Conservation (phyloP, 2,888 invertebrate species). For the Cantharis flavilabris region DNA sequence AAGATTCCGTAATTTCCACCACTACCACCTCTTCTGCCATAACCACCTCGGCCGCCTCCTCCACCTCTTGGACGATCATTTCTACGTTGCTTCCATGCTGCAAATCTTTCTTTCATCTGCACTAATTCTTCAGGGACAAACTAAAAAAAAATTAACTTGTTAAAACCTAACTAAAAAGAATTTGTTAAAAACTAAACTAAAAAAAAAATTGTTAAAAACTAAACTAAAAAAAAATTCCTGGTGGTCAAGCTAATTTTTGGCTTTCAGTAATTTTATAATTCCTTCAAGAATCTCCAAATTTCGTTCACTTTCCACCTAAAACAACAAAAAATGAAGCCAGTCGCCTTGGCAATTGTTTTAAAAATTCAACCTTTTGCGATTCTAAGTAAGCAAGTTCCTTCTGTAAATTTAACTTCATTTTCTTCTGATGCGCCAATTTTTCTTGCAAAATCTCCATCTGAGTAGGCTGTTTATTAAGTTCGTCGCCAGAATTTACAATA, state of each 20-base stretch:
- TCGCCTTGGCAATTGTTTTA: slow-evolving; percentile 7
- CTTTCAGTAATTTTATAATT: slow-evolving; percentile 14
- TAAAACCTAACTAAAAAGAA: slow-evolving; percentile 9
- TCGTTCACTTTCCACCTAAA: slow-evolving; percentile 16
- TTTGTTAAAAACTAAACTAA: neutral
- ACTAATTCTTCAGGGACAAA: slow-evolving; percentile 76
- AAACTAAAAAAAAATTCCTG: no score
- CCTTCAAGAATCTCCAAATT: slow-evolving; percentile 6
- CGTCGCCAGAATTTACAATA: slow-evolving; percentile 26
- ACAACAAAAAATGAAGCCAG: neutral
- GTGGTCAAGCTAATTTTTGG: neutral
- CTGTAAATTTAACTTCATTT: slow-evolving; percentile 17
- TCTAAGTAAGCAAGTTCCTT: slow-evolving; percentile 21
- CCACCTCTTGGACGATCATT: slow-evolving; percentile 60
- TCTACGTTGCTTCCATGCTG: slow-evolving; percentile 67
- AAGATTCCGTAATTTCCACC: slow-evolving; percentile 34
- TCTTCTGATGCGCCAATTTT: slow-evolving; percentile 67
- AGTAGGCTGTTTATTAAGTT: slow-evolving; percentile 31
- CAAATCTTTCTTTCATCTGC: slow-evolving; percentile 76
- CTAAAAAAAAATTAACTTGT: slow-evolving; percentile 49
- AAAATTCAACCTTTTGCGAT: slow-evolving; percentile 22
- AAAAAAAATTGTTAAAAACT: slow-evolving; percentile 10
- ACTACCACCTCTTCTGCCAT: slow-evolving; percentile 44
- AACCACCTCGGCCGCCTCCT: slow-evolving; percentile 47
- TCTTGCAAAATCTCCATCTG: slow-evolving; percentile 66